Base-by-base conservation (phyloP, 2,113 vertebrate genomes). In the Amphilophus citrinellus region DNA sequence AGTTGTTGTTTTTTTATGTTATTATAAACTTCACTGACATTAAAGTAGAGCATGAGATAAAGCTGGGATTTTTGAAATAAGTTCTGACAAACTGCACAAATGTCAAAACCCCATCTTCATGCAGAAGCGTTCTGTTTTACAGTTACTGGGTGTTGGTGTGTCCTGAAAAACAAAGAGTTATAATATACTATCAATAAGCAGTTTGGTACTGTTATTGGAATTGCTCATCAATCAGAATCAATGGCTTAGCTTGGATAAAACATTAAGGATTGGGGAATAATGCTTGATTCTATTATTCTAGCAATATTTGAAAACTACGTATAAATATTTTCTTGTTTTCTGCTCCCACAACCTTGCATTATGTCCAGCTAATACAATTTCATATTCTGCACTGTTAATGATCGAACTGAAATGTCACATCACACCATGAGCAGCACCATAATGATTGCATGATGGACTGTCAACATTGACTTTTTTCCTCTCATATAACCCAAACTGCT, bases 401-500 rank as follows among this genome's bases (percentile, higher is more conserved):
- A 88, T 35, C 39, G 10, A 53, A 59, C 17, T 11, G 77, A 90
- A 83, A 87, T 61, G 79, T 80, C 76, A 7, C 4, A 27, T 76
- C n/a, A 5, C 83, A 59, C 59, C 87, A 89, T 88, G 80, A 91
- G 75, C 83, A 77, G 50, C 78, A 10, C 39, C 65, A 1, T 95
- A 93, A 94, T 87, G 92, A 92, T 62, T 13, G 2, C 47, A 58
- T 93, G 76, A 93, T 92, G 91, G 73, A 91, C 85, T 61, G 87
- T 93, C 90, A 94, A 94, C 93, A 95, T 94, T 95, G 92, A 93
- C 91, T 91, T 56, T 86, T 86, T 86, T 81, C 79, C 79, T 85
- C 73, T 87, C 56, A 47, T 77, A 63, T 59, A 87, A 37, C 56
- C 47, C 53, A 60, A 86, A 73, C 75, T 62, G 82, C 83, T 76